A percentile compares a stretch with the other conserved stretches of the same genome.
phyloP scores from a whole-genome alignment of 2,888 invertebrate genomes.

The Acanthosoma haemorrhoidale region DNA sequence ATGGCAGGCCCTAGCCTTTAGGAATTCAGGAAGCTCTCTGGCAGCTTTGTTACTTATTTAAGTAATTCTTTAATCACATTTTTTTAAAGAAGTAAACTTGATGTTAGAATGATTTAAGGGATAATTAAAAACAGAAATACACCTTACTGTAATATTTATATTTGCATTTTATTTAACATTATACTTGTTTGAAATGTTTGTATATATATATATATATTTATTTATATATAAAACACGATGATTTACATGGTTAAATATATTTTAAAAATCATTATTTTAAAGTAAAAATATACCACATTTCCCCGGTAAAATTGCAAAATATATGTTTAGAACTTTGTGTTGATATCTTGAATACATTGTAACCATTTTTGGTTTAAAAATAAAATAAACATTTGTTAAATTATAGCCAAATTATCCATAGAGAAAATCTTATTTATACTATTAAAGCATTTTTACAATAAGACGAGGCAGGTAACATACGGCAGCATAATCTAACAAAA shows the following conservation, averaged over 20 bases:
- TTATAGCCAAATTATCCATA: not conserved
- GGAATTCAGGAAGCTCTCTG: too few relatives aligned
- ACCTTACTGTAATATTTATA: constrained; percentile 9
- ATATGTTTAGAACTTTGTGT: constrained; percentile 30
- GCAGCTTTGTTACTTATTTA: too few relatives aligned
- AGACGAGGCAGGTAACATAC: constrained; percentile 15
- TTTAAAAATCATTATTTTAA: constrained; percentile 19
- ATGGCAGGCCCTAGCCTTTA: too few relatives aligned
- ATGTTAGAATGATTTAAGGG: too few relatives aligned
- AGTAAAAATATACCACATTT: constrained; percentile 28
- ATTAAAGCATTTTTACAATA: constrained; percentile 20
- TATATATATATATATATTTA: not conserved
- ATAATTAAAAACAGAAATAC: not conserved
- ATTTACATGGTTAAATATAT: constrained; percentile 21
- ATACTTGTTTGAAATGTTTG: constrained; percentile 1
- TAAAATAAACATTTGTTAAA: not conserved
- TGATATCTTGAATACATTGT: constrained; percentile 7
- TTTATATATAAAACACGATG: not conserved
- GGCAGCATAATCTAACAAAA: not conserved
- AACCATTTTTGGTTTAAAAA: not conserved
- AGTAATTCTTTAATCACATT: too few relatives aligned
- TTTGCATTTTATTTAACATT: constrained; percentile 29
- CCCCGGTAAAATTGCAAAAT: constrained; percentile 28
- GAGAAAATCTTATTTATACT: not conserved
- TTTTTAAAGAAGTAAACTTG: too few relatives aligned